A percentile compares a stretch with the other conserved stretches of the same genome.
phyloP scores from a whole-genome alignment of 2,113 vertebrate genomes.

The Gallinago jamesoni region DNA sequence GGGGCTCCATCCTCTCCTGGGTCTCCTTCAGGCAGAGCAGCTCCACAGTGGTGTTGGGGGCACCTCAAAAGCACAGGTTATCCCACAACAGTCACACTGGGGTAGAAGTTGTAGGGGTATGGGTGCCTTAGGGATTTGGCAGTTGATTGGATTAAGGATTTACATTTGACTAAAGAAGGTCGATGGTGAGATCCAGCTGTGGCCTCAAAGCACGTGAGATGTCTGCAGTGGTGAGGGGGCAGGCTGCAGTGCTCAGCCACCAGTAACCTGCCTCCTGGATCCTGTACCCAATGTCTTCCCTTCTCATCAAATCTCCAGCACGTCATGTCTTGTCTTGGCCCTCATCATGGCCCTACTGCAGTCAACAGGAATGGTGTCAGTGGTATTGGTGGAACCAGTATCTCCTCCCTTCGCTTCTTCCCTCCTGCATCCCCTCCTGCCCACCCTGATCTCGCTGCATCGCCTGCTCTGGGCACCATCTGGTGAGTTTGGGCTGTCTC shows the following conservation, averaged over 20 bases:
- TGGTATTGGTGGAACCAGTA: not conserved
- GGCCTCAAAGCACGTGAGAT: not conserved
- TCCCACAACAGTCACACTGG: not conserved
- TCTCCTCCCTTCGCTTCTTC: not conserved
- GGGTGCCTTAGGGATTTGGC: not conserved
- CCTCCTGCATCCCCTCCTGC: not conserved
- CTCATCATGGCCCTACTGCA: not conserved
- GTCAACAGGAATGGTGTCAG: fast-evolving
- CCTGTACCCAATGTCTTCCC: fast-evolving
- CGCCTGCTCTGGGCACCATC: conserved; percentile 45
- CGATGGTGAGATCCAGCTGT: not conserved
- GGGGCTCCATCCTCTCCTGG: not conserved
- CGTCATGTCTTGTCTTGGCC: not conserved
- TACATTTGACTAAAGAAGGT: fast-evolving
- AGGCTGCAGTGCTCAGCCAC: not conserved
- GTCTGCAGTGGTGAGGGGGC: not conserved
- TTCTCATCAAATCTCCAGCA: not conserved
- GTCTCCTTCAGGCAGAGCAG: not conserved
- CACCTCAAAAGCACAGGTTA: not conserved
- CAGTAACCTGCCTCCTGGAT: not conserved
- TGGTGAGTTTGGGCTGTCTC: conserved; percentile 47
- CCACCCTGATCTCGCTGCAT: not conserved
- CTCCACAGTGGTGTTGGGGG: not conserved
- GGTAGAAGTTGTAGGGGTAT: fast-evolving
- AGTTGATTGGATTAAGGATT: not conserved